These are phyloP conservation scores for Panthera uncia DNA, from an alignment of 2,113 vertebrate genomes.

Conservation along the genomic window DNA sequence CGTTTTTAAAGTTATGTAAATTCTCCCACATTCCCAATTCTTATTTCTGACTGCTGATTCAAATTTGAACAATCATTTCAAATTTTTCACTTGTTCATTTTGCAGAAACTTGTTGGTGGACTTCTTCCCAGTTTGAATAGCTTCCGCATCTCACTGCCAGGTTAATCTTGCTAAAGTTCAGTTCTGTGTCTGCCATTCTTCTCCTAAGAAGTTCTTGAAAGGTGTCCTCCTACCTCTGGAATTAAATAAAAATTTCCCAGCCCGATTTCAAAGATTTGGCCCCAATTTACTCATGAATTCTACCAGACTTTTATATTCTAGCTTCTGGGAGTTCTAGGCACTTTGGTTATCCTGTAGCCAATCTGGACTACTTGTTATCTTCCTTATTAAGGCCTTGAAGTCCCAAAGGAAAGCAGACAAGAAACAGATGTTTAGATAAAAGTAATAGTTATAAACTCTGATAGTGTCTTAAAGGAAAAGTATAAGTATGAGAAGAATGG, in stretches of 20 bases:
- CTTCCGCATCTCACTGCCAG: neutral
- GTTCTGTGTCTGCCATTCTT: neutral
- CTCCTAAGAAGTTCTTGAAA: neutral
- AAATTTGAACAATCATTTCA: neutral
- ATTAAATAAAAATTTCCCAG: neutral
- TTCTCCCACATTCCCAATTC: neutral
- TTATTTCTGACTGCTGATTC: neutral
- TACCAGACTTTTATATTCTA: neutral
- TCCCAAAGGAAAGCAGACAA: neutral
- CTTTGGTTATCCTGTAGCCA: neutral
- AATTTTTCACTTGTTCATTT: neutral
- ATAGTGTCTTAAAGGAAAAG: neutral
- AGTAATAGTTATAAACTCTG: neutral
- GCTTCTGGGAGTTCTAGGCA: neutral
- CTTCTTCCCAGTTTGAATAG: neutral
- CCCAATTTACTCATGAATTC: neutral
- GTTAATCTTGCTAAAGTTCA: neutral
- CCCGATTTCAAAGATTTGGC: neutral
- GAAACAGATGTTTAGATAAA: neutral
- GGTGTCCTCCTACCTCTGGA: neutral
- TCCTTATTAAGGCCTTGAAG: neutral
- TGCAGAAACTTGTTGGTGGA: neutral
- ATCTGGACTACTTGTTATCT: neutral
- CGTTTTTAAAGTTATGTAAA: neutral
- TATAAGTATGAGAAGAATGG: neutral